Conservation (phyloP, 2,113 vertebrate species). For the Physeter macrocephalus region DNA sequence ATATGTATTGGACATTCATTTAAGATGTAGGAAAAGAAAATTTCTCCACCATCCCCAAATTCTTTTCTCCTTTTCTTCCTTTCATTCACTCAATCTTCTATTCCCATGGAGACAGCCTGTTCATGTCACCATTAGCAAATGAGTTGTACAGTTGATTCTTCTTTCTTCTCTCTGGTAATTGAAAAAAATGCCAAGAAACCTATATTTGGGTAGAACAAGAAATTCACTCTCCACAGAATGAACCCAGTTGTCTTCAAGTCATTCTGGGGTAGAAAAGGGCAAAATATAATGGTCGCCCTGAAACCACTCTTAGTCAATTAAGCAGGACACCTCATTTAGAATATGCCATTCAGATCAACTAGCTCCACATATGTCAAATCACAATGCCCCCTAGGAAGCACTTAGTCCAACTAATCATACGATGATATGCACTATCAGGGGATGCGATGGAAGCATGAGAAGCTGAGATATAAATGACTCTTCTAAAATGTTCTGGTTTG, state of each 20-base stretch:
- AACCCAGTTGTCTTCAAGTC: slow-evolving; percentile 45
- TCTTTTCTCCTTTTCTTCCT: not conserved
- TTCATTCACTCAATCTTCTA: not conserved
- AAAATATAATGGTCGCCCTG: slow-evolving; percentile 46
- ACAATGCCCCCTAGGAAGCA: slow-evolving; percentile 55
- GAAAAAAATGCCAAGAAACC: not conserved
- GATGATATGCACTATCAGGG: slow-evolving; percentile 41
- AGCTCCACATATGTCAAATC: slow-evolving; percentile 39
- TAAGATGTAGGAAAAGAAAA: not conserved
- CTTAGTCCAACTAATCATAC: slow-evolving; percentile 61
- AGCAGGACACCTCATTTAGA: slow-evolving; percentile 44
- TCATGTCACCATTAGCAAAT: not conserved
- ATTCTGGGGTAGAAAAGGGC: not conserved
- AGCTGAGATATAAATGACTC: slow-evolving; percentile 59
- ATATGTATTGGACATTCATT: not conserved
- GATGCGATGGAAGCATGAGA: slow-evolving; percentile 8
- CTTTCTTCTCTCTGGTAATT: not conserved
- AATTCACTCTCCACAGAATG: not conserved
- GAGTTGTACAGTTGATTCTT: not conserved
- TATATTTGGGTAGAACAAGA: not conserved
- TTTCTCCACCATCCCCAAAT: not conserved
- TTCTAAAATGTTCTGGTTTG: slow-evolving; percentile 57
- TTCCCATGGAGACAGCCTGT: not conserved
- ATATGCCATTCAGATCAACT: slow-evolving; percentile 33
- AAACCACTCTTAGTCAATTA: slow-evolving; percentile 29